Evolutionary conservation across 2,888 invertebrate genomes (phyloP).

Genomic region (Apodemia duryi): DNA sequence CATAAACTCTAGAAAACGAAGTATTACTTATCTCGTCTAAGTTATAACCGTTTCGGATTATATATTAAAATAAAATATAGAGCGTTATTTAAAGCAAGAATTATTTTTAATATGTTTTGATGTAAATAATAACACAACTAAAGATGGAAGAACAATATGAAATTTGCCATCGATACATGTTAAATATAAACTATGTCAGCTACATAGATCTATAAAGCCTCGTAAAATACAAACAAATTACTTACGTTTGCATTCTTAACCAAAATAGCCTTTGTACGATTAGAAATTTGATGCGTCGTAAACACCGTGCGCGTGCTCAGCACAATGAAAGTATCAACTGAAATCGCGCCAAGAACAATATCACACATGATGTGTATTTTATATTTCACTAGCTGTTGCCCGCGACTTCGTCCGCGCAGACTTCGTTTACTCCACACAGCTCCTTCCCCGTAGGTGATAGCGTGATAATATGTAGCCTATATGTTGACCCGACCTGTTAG

Average conservation of each 20-base stretch:
- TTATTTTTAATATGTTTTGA: neutral
- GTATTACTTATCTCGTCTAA: neutral
- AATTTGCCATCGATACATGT: neutral
- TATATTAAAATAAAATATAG: neutral
- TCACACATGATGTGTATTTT: neutral
- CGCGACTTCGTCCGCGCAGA: too few species aligned
- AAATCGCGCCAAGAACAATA: conserved; percentile 6
- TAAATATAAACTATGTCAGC: neutral
- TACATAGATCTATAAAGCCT: neutral
- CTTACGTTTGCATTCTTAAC: conserved; percentile 8
- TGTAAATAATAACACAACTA: neutral
- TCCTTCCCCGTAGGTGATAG: too few species aligned
- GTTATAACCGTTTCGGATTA: neutral
- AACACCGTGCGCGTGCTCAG: conserved; percentile 7
- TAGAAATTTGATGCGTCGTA: conserved; percentile 11
- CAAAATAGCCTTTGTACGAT: conserved; percentile 9
- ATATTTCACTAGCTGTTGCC: neutral
- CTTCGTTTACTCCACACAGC: too few species aligned
- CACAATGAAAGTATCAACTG: conserved; percentile 11
- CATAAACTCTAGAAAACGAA: neutral
- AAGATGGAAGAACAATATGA: neutral
- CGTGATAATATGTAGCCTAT: too few species aligned
- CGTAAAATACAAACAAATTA: conserved; percentile 5
- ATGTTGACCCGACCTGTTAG: too few species aligned
- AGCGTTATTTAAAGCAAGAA: neutral